These are phyloP conservation scores for Galerucella calmariensis DNA, from an alignment of 2,888 invertebrate species.

Conservation along the genomic window DNA sequence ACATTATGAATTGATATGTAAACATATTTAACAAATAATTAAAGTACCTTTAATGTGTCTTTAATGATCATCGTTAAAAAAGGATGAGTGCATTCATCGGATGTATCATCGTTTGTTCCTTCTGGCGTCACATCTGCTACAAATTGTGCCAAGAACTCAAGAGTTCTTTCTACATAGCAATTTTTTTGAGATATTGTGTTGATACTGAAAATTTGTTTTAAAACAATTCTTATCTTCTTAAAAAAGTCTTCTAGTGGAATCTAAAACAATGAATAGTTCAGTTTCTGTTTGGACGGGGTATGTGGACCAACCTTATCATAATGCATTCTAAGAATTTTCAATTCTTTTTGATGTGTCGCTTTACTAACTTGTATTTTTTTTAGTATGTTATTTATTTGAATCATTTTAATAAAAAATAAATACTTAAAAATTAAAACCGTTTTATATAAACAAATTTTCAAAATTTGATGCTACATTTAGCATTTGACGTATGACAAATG, in stretches of 20 bases:
- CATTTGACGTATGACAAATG: constrained; percentile 2
- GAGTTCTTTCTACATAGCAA: constrained; percentile 41
- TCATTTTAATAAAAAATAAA: constrained; percentile 32
- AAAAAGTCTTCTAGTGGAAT: constrained; percentile 41
- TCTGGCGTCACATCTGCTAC: constrained; percentile 43
- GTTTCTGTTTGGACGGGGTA: neutral
- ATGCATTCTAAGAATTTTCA: constrained; percentile 44
- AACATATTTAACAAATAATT: neutral
- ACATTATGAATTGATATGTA: neutral
- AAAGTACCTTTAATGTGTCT: constrained; percentile 43
- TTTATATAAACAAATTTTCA: constrained; percentile 32
- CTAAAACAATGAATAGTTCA: constrained; percentile 35
- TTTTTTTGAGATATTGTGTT: constrained; percentile 38
- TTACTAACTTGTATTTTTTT: constrained; percentile 44
- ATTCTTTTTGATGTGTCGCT: constrained; percentile 49
- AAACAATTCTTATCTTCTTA: constrained; percentile 34
- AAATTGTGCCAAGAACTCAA: constrained; percentile 51
- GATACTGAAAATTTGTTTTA: constrained; percentile 41
- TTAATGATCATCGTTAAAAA: constrained; percentile 44
- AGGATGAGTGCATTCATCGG: constrained; percentile 35
- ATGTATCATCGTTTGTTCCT: constrained; percentile 30
- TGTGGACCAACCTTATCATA: constrained; percentile 46
- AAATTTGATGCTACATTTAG: constrained; percentile 20
- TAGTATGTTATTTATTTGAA: constrained; percentile 41
- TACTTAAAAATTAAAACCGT: constrained; percentile 34